Evolutionary conservation across 1,140 invertebrate species (phyloP), one percentile per base, ranked within the genome.

Genomic region (Aphelinus certus): DNA sequence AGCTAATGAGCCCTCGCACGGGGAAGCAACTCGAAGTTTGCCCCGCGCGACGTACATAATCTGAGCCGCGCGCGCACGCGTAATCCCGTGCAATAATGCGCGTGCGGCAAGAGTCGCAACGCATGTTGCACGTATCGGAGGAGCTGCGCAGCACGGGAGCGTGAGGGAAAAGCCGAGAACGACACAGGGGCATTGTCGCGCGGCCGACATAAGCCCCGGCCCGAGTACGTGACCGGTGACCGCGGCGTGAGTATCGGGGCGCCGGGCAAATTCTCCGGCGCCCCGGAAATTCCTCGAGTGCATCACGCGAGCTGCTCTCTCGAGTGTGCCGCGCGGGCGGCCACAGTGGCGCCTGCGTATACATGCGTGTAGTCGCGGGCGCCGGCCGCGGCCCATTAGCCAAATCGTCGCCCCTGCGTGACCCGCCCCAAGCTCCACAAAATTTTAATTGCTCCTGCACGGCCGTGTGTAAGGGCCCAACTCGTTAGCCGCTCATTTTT

Each of bases 371-470:
- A 58, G 55, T 26, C 9, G 45, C 7, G 57, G 64, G 63, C 56
- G 56, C 64, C 63, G 46, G 51, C 65, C 72, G 65, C 65, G 53
- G 6, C 73, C 73, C 4, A 69, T 75, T 75, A 75, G 49, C 51
- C 61, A 75, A 70, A 75, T 69, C n/a, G 73, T 47, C 26, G 46
- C 2, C 43, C 49, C 3, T 53, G 4, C 51, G 51, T 4, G 51
- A 53, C 51, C 51, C 51, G 51, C 51, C 51, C 9, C 51, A 4
- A 6, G 4, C 51, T 53, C 51, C 51, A 6, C 9, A 57, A 70
- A 70, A 75, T 75, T 64, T 70, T 75, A 75, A 75, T 75, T 75
- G 60, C 73, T n/a, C 48, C n/a, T 2, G 61, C 26, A 60, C 47
- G 53, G 2, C 6, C 0, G 45, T n/a, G 7, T 4, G 43, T 26